Conservation (phyloP, 53 echinoderm and acorn worm genomes). For the Astropecten irregularis region DNA sequence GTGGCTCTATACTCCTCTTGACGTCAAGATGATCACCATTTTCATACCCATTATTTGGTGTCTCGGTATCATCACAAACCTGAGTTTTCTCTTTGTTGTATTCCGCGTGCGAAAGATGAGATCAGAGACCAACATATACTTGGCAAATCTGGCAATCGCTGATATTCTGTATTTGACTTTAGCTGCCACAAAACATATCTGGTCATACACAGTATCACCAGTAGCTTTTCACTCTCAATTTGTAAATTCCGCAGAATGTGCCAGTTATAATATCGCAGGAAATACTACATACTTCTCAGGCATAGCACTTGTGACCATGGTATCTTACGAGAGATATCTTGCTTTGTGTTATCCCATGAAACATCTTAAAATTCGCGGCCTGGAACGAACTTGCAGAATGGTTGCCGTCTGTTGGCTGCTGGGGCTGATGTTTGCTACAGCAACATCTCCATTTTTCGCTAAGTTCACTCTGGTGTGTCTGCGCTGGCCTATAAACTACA, state of each 20-base stretch:
- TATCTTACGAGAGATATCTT: conserved; percentile 12
- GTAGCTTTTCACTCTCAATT: neutral
- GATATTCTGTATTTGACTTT: conserved; percentile 42
- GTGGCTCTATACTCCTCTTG: neutral
- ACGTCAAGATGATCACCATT: neutral
- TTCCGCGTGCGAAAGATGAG: conserved; percentile 4
- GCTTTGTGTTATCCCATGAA: conserved; percentile 15
- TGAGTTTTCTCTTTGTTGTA: neutral
- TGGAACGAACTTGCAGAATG: neutral
- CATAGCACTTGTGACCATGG: neutral
- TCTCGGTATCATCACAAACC: neutral
- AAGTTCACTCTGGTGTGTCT: neutral
- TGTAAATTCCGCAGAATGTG: neutral
- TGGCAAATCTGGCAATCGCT: neutral
- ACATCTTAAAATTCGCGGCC: neutral
- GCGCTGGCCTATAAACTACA: neutral
- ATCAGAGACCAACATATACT: conserved; percentile 6
- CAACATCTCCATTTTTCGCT: neutral
- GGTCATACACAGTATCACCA: conserved; percentile 1
- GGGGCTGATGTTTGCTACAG: neutral
- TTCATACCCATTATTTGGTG: neutral
- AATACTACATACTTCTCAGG: neutral
- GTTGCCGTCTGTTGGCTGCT: conserved; percentile 22
- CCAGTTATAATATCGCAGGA: neutral
- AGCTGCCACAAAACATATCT: conserved; percentile 44